These are phyloP conservation scores for Drosophila longiperda DNA, from an alignment of 2,888 invertebrate genomes.

Conservation along the genomic window DNA sequence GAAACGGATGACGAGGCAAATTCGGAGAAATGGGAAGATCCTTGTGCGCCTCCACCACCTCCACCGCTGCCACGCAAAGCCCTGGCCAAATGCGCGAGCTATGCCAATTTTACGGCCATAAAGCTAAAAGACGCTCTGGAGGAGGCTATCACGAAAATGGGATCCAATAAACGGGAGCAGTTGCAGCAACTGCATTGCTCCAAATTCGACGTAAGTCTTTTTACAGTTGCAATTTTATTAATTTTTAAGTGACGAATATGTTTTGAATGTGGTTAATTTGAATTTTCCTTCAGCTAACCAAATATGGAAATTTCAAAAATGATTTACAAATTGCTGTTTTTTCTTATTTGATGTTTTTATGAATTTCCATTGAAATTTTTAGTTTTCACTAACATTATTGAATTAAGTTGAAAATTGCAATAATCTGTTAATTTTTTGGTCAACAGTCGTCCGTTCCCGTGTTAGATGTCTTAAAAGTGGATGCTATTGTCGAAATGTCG, in stretches of 20 bases:
- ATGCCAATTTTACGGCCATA: conserved; percentile 55
- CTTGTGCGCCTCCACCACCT: conserved; percentile 68
- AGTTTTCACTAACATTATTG: conserved; percentile 26
- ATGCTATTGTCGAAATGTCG: conserved; percentile 51
- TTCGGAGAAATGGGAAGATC: conserved; percentile 70
- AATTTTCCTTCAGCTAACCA: conserved; percentile 7
- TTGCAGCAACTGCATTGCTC: conserved; percentile 21
- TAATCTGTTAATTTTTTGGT: conserved; percentile 4
- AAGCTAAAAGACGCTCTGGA: conserved; percentile 70
- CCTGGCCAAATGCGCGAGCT: conserved; percentile 32
- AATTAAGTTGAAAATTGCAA: conserved; percentile 26
- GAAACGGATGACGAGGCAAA: conserved; percentile 62
- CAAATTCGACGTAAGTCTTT: conserved; percentile 33
- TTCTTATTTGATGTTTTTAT: neutral
- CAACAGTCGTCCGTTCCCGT: conserved; percentile 38
- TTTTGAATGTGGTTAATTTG: conserved; percentile 14
- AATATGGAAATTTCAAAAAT: conserved; percentile 12
- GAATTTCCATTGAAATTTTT: conserved; percentile 43
- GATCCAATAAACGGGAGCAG: conserved; percentile 48
- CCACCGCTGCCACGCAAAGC: conserved; percentile 61
- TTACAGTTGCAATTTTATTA: conserved; percentile 18
- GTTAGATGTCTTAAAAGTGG: conserved; percentile 39
- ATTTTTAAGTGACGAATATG: neutral
- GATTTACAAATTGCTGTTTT: conserved; percentile 23
- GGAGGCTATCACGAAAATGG: conserved; percentile 70